These are phyloP conservation scores for Trachymyrmex septentrionalis DNA, from an alignment of 1,140 invertebrate species.

Conservation along the genomic window DNA sequence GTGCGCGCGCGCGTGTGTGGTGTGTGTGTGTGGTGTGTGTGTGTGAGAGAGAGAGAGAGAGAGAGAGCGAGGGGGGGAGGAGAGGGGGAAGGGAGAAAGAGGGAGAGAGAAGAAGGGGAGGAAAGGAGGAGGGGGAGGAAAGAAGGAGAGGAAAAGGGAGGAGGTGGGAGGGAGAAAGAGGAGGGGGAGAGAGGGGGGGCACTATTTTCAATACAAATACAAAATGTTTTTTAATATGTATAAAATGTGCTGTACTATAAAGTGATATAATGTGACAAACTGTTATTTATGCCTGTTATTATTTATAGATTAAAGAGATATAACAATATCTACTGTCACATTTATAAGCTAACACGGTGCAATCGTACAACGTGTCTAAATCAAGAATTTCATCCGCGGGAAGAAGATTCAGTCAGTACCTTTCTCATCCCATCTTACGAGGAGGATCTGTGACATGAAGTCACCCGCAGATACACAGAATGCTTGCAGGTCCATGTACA, in stretches of 20 bases:
- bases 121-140: too few species aligned
- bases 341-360: not conserved
- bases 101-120: too few species aligned
- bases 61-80: too few species aligned
- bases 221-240: too few species aligned
- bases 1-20: too few species aligned
- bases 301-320: not conserved
- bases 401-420: constrained; percentile 23
- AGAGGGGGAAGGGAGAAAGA: too few species aligned
- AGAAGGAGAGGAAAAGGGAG: too few species aligned
- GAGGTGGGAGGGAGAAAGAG: too few species aligned
- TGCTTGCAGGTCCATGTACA: not conserved
- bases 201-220: too few species aligned
- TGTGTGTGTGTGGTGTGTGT: too few species aligned
- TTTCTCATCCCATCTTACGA: constrained; percentile 15
- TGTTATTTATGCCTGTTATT: not conserved
- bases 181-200: too few species aligned
- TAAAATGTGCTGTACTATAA: not conserved
- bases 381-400: constrained; percentile 12
- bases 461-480: not conserved
- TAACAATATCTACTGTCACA: not conserved
- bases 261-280: not conserved
- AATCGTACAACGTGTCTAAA: not conserved
- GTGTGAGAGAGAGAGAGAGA: too few species aligned
- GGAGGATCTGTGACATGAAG: constrained; percentile 8